phyloP scores from a whole-genome alignment of 35 echinoderm and acorn worm species.

The Heliocidaris erythrogramma region DNA sequence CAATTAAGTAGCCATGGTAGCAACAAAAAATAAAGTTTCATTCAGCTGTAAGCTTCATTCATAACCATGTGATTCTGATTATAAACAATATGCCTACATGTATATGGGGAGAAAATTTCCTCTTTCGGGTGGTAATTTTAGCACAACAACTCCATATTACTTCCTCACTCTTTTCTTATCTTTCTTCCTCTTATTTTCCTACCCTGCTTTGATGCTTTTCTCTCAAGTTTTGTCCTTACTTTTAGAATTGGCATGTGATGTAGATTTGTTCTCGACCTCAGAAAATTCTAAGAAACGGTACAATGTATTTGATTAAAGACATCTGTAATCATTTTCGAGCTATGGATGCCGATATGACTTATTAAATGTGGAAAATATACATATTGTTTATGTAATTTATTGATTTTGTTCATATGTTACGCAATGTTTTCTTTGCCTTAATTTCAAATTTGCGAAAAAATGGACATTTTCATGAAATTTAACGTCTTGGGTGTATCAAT shows the following conservation, averaged over 20 bases:
- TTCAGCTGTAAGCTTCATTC: neutral
- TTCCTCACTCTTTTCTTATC: constrained; percentile 14
- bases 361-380: no score
- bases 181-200: constrained; percentile 15
- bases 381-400: no score
- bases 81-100: neutral
- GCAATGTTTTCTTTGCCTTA: no score
- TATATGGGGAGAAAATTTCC: neutral
- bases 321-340: neutral
- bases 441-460: no score
- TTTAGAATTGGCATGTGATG: neutral
- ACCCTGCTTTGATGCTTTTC: neutral
- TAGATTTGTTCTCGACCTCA: neutral
- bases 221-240: neutral
- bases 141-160: neutral
- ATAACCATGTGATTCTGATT: neutral
- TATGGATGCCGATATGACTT: neutral
- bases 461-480: no score
- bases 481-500: no score
- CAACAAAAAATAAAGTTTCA: neutral
- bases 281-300: neutral
- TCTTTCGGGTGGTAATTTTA: neutral
- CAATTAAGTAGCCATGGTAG: no score
- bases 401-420: no score
- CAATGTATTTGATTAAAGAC: no score